Evolutionary conservation across 2,888 invertebrate species (phyloP).

Genomic region (Noctua pronuba): DNA sequence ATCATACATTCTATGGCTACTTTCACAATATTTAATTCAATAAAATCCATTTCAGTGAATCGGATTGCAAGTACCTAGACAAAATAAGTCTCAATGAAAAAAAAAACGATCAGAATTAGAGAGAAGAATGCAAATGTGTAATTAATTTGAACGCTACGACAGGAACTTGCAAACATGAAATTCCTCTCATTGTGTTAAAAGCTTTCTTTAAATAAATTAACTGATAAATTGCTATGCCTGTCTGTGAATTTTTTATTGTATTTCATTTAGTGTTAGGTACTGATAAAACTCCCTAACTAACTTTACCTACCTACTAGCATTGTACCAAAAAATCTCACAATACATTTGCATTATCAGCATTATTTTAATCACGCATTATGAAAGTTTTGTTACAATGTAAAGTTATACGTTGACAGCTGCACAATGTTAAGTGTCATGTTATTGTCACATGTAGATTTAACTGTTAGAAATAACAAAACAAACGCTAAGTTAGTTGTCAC

Average conservation of each 20-base stretch:
- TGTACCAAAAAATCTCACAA: neutral
- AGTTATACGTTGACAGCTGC: conserved; percentile 34
- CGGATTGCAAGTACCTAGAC: neutral
- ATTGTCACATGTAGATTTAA: conserved; percentile 43
- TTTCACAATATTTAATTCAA: neutral
- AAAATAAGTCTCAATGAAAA: conserved; percentile 1
- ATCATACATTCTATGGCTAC: neutral
- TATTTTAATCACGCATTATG: conserved; percentile 16
- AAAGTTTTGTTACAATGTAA: conserved; percentile 5
- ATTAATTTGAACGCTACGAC: conserved; percentile 43
- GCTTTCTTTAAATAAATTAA: conserved; percentile 45
- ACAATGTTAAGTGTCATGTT: conserved; percentile 60
- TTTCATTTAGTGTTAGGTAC: neutral
- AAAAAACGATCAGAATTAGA: conserved; percentile 16
- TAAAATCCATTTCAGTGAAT: neutral
- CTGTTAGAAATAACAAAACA: conserved; percentile 57
- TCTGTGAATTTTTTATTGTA: neutral
- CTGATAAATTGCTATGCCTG: conserved; percentile 7
- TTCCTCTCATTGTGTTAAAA: conserved; percentile 41
- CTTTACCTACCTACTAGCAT: neutral
- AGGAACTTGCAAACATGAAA: conserved; percentile 34
- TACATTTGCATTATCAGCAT: neutral
- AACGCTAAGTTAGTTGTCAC: conserved; percentile 63
- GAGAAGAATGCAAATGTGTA: conserved; percentile 35
- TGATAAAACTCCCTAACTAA: neutral